phyloP scores from a whole-genome alignment of 2,888 invertebrate genomes.

The Aricia artaxerxes region DNA sequence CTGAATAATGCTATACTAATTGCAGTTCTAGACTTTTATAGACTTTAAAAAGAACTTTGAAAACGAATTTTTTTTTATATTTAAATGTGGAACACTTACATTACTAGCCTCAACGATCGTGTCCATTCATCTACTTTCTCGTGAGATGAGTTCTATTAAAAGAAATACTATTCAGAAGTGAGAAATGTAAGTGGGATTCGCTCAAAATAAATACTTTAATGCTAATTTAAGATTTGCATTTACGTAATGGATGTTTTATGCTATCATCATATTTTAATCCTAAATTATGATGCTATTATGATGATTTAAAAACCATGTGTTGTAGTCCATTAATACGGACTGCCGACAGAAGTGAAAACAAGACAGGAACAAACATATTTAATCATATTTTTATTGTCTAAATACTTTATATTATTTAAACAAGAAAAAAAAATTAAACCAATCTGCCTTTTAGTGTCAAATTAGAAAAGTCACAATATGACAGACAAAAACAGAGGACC shows the following conservation, averaged over 20 bases:
- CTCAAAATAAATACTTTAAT: conserved; percentile 34
- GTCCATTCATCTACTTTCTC: conserved; percentile 57
- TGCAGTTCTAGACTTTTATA: no score
- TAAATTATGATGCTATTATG: background rate
- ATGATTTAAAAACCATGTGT: background rate
- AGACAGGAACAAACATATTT: no score
- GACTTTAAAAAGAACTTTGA: no score
- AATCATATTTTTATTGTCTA: no score
- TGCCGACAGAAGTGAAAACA: no score
- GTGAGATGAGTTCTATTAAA: conserved; percentile 75
- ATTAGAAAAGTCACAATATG: no score
- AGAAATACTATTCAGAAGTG: conserved; percentile 65
- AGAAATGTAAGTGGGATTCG: conserved; percentile 43
- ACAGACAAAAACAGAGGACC: no score
- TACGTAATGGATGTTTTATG: background rate
- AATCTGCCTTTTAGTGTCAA: no score
- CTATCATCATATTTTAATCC: background rate
- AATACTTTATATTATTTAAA: no score
- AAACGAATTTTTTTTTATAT: conserved; percentile 40
- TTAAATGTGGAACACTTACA: conserved; percentile 60
- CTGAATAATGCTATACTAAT: no score
- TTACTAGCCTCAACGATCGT: conserved; percentile 57
- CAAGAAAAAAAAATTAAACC: no score
- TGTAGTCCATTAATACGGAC: no score
- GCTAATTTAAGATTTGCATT: conserved; percentile 1